Evolutionary conservation across 2,888 invertebrate genomes (phyloP), one percentile per base, ranked within the genome.

Genomic region (Andricus quercusramuli): DNA sequence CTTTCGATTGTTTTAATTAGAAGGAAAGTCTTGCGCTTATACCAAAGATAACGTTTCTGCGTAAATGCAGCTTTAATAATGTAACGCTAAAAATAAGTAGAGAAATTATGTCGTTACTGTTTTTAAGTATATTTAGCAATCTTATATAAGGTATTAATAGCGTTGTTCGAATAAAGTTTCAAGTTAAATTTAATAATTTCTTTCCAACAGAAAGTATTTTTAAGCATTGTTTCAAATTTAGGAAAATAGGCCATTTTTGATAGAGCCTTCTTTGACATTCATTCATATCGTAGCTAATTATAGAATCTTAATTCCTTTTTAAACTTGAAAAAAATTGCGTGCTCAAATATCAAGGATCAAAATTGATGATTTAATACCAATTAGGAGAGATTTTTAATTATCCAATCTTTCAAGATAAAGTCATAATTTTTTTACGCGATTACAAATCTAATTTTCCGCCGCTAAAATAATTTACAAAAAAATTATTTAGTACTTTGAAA

Each of bases 91-190:
- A 56, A 25, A 74, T 56, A 25, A 74, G 32, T 74, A 74, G 32
- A 11, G n/a, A 13, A 37, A 32, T 74, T 74, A 29, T 29, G 37
- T 59, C 51, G 37, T 74, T 74, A 74, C n/a, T 74, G 56, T 74
- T 74, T 74, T 74, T 74, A 74, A 74, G 51, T 56, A 74, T 74
- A 74, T 56, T 56, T 51, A 51, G 59, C 56, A 56, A 29, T 51
- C 51, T 59, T 74, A 56, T n/a, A 56, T 56, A 59, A 74, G 37
- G n/a, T 32, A 37, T 29, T 32, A 32, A 51, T 37, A 29, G 29
- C 56, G 32, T 74, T 74, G 74, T 74, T 74, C 74, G 32, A 74
- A 74, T 74, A 74, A 74, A 74, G 56, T 74, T 74, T 56, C n/a
- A 74, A 74, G n/a, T 74, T 15, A 37, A 74, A 74, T 59, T 74